These are phyloP conservation scores for Choloepus hoffmanni DNA, from an alignment of 2,113 vertebrate species.

Conservation along the genomic window DNA sequence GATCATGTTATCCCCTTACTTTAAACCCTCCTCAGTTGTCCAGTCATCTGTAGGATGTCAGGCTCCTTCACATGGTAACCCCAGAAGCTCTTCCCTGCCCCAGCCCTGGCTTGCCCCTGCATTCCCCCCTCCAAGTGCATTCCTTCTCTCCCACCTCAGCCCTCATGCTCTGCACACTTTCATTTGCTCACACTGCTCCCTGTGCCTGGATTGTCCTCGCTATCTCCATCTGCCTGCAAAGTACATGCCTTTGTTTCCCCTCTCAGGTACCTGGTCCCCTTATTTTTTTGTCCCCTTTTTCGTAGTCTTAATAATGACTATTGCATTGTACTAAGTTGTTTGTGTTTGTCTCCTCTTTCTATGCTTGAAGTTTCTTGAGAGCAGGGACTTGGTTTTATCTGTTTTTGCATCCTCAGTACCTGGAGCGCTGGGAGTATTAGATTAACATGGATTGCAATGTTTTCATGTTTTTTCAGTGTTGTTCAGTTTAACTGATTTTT, in stretches of 20 bases:
- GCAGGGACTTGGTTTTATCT: not conserved
- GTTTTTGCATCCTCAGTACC: not conserved
- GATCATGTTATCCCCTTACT: not conserved
- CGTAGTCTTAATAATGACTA: not conserved
- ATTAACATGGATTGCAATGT: not conserved
- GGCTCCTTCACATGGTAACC: not conserved
- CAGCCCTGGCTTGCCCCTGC: not conserved
- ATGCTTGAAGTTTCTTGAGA: not conserved
- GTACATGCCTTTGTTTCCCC: not conserved
- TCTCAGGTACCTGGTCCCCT: not conserved
- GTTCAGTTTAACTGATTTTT: not conserved
- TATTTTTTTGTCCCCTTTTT: not conserved
- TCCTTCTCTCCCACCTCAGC: not conserved
- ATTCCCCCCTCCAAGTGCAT: too few species aligned
- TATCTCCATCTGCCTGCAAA: not conserved
- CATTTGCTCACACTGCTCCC: not conserved
- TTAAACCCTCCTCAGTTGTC: not conserved
- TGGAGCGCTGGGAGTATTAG: not conserved
- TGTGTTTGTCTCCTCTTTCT: not conserved
- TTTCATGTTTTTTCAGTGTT: not conserved
- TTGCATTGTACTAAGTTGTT: not conserved
- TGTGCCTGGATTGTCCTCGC: not conserved
- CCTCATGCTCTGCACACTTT: not conserved
- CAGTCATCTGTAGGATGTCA: not conserved
- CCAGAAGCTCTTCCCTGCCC: not conserved